A percentile compares a stretch with the other conserved stretches of the same genome.
Conservation (phyloP, 2,113 vertebrate species). For the Limanda limanda region DNA sequence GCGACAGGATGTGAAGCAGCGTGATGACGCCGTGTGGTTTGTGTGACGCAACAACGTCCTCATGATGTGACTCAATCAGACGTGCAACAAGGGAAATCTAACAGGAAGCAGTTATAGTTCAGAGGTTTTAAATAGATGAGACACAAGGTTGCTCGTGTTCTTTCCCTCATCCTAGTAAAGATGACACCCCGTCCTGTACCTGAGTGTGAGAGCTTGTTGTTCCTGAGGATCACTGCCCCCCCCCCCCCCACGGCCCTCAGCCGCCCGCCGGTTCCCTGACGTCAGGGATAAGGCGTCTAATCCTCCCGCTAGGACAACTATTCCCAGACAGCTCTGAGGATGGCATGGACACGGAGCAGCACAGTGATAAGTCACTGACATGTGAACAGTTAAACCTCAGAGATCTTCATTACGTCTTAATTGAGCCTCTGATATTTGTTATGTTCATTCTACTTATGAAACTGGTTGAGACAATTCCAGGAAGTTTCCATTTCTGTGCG, state of each 20-base stretch:
- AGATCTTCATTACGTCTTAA: slow-evolving; percentile 17
- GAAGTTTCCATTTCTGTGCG: too few relatives aligned
- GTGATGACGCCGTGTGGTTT: too few relatives aligned
- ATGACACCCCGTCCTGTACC: not conserved
- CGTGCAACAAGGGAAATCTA: too few relatives aligned
- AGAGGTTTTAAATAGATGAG: too few relatives aligned
- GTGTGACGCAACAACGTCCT: too few relatives aligned
- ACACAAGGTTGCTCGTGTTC: too few relatives aligned
- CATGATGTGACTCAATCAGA: too few relatives aligned
- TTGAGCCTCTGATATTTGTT: slow-evolving; percentile 2
- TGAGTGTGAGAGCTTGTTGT: slow-evolving; percentile 22
- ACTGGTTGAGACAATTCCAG: too few relatives aligned
- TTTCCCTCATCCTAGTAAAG: not conserved
- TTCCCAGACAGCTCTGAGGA: slow-evolving; percentile 74
- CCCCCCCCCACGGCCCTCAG: slow-evolving; percentile 11
- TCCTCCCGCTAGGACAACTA: slow-evolving; percentile 72
- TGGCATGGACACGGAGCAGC: slow-evolving; percentile 38
- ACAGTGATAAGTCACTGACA: slow-evolving; percentile 26
- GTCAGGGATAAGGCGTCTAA: slow-evolving; percentile 78
- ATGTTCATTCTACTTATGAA: too few relatives aligned
- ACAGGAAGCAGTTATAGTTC: too few relatives aligned
- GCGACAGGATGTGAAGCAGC: slow-evolving; percentile 1
- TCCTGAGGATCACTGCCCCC: not conserved
- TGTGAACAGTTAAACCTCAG: slow-evolving; percentile 45
- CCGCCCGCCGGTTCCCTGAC: slow-evolving; percentile 55